These are phyloP conservation scores for Ancistrus triradiatus DNA, from an alignment of 2,113 vertebrate genomes.

Conservation along the genomic window DNA sequence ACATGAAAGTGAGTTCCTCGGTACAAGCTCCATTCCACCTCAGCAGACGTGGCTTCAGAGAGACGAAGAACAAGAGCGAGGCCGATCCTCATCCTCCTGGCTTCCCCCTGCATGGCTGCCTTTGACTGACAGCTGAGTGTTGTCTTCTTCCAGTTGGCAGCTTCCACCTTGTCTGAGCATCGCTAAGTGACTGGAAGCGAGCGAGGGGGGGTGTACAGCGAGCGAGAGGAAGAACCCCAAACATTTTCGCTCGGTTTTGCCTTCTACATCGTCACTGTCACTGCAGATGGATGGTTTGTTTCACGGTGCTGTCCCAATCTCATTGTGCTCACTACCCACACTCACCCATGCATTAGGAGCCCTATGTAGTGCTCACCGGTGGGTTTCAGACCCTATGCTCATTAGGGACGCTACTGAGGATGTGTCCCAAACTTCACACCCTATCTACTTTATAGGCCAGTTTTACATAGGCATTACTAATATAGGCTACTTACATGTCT, in stretches of 20 bases:
- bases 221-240: not conserved
- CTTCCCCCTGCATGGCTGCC: slow-evolving; percentile 24
- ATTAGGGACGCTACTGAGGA: no score
- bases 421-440: no score
- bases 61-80: not conserved
- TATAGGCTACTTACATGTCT: no score
- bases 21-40: not conserved
- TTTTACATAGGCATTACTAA: no score
- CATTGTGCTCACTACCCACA: not conserved
- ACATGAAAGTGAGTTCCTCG: not conserved
- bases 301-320: slow-evolving; percentile 12
- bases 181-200: slow-evolving; percentile 29
- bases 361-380: no score
- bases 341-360: not conserved
- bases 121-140: slow-evolving; percentile 38
- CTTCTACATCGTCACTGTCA: slow-evolving; percentile 35
- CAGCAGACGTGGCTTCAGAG: not conserved
- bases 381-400: no score
- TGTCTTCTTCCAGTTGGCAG: slow-evolving; percentile 30
- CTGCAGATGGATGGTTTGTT: slow-evolving; percentile 23
- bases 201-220: not conserved
- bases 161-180: slow-evolving; percentile 31
- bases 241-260: not conserved
- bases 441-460: no score
- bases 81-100: not conserved